Conservation (phyloP, 2,797 vertebrate species). For the Malacoctenus gilli region DNA sequence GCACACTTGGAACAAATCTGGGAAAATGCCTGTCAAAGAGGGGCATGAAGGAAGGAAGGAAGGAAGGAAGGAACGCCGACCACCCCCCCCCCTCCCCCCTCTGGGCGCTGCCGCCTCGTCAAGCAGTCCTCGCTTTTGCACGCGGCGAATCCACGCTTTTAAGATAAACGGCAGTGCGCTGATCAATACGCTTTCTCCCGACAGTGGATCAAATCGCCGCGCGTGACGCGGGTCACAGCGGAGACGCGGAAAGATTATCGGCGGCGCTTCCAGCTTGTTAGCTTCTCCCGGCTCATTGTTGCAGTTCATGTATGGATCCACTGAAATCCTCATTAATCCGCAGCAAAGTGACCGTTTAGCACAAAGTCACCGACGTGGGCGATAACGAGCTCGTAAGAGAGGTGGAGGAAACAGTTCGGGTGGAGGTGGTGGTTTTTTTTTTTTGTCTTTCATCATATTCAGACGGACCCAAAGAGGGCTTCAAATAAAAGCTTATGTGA, state of each 20-base stretch:
- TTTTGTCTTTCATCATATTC: no score
- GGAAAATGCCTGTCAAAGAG: constrained; percentile 29
- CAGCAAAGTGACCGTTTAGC: neutral
- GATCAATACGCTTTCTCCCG: constrained; percentile 20
- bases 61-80: no score
- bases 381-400: neutral
- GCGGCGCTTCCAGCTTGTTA: neutral
- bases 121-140: neutral
- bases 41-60: neutral
- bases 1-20: constrained; percentile 59
- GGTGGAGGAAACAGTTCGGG: no score
- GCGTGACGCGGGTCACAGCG: constrained; percentile 14
- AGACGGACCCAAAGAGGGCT: no score
- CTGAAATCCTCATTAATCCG: neutral
- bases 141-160: neutral
- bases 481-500: neutral
- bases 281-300: constrained; percentile 16
- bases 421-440: no score
- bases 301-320: neutral
- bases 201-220: constrained; percentile 16
- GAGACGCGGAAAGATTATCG: no score
- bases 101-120: no score
- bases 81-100: no score
- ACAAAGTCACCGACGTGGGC: neutral
- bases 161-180: neutral